These are phyloP conservation scores for Saguinus imperator DNA, from an alignment of 2,113 vertebrate species.

Conservation along the genomic window DNA sequence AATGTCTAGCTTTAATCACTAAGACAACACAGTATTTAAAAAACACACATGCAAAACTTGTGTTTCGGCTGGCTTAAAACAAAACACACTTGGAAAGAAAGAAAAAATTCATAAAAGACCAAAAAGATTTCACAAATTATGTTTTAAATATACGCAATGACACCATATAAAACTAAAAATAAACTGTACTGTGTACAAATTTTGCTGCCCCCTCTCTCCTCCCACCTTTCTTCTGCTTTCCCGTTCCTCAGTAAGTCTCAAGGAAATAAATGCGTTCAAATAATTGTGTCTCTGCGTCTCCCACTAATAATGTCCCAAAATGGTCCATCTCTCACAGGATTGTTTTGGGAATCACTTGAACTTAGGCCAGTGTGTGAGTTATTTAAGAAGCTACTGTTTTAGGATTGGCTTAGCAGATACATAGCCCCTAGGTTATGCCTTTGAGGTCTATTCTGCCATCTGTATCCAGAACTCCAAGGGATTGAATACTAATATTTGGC, in stretches of 20 bases:
- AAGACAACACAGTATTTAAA: too few species aligned
- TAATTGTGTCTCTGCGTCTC: neutral
- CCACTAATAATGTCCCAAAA: neutral
- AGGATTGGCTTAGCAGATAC: neutral
- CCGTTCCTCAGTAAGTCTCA: neutral
- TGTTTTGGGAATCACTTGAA: neutral
- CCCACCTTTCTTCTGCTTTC: constrained; percentile 48
- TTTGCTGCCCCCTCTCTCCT: neutral
- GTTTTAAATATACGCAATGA: constrained; percentile 62
- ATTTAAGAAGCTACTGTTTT: neutral
- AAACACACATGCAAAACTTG: neutral
- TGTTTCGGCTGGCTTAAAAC: constrained; percentile 12
- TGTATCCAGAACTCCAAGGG: neutral
- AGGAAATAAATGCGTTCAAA: neutral
- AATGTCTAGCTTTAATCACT: neutral
- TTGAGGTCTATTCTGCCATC: neutral
- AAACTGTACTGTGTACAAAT: constrained; percentile 41
- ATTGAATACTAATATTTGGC: constrained; percentile 35
- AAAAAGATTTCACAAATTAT: constrained; percentile 64
- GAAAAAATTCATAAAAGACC: constrained; percentile 35
- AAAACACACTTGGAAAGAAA: constrained; percentile 21
- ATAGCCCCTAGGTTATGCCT: neutral
- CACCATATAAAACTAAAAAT: constrained; percentile 57
- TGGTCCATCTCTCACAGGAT: neutral
- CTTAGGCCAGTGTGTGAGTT: neutral